A percentile compares a stretch with the other conserved stretches of the same genome.
These are phyloP conservation scores for Sakesphorus luctuosus DNA, from an alignment of 2,113 vertebrate genomes.

Conservation along the genomic window DNA sequence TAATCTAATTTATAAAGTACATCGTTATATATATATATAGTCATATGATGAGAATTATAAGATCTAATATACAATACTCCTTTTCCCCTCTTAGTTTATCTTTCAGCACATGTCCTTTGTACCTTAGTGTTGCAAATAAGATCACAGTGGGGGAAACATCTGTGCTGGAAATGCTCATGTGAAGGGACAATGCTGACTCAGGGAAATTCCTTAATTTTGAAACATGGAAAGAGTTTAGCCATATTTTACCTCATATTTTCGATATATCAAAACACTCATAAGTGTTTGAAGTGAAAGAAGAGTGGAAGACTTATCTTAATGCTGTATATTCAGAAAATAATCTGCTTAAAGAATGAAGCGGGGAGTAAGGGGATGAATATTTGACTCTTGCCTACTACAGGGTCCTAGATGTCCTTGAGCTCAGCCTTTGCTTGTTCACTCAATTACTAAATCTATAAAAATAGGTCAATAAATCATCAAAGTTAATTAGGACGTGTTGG, in stretches of 20 bases:
- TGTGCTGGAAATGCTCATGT: fast-evolving
- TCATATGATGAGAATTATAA: background rate
- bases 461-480: conserved; percentile 4
- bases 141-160: background rate
- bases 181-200: background rate
- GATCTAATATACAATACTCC: background rate
- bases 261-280: background rate
- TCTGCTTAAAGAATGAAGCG: fast-evolving
- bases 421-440: background rate
- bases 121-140: background rate
- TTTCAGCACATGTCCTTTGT: background rate
- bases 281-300: background rate
- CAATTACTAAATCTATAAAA: background rate
- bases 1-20: background rate
- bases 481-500: conserved; percentile 30
- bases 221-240: background rate
- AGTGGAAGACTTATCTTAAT: background rate
- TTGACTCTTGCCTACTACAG: background rate
- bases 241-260: background rate
- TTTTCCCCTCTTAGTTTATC: background rate
- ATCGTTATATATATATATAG: background rate
- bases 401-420: background rate
- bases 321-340: background rate
- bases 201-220: background rate
- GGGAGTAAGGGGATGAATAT: background rate